Conservation (phyloP, 2,797 vertebrate species). For the Morelia viridis region DNA sequence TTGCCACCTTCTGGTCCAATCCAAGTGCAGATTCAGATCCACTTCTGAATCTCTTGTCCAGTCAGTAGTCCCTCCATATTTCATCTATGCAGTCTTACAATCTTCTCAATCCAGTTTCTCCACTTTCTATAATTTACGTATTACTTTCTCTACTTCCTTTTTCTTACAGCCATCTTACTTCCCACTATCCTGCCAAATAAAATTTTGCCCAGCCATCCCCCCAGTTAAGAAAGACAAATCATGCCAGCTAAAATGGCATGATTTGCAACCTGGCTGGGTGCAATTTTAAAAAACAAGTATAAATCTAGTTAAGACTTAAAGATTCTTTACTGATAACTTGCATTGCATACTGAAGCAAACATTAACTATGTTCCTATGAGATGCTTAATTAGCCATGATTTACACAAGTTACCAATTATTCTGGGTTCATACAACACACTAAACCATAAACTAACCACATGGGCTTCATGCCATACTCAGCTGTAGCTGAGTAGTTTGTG, state of each 20-base stretch:
- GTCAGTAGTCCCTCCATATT: not conserved
- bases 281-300: not conserved
- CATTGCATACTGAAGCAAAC: not conserved
- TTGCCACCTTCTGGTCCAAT: not conserved
- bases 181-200: not conserved
- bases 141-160: not conserved
- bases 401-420: not conserved
- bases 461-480: not conserved
- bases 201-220: not conserved
- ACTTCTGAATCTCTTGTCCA: no score
- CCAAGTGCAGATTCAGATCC: not conserved
- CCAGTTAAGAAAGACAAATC: not conserved
- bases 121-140: not conserved
- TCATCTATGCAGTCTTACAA: not conserved
- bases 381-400: not conserved
- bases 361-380: not conserved
- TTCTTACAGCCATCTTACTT: not conserved
- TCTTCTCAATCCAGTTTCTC: not conserved
- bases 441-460: not conserved
- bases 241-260: not conserved
- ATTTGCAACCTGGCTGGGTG: not conserved
- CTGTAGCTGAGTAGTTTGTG: not conserved
- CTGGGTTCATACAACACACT: not conserved
- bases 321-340: not conserved
- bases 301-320: not conserved